Evolutionary conservation across 2,797 vertebrate species (phyloP).

Genomic region (Setipinna tenuifilis): DNA sequence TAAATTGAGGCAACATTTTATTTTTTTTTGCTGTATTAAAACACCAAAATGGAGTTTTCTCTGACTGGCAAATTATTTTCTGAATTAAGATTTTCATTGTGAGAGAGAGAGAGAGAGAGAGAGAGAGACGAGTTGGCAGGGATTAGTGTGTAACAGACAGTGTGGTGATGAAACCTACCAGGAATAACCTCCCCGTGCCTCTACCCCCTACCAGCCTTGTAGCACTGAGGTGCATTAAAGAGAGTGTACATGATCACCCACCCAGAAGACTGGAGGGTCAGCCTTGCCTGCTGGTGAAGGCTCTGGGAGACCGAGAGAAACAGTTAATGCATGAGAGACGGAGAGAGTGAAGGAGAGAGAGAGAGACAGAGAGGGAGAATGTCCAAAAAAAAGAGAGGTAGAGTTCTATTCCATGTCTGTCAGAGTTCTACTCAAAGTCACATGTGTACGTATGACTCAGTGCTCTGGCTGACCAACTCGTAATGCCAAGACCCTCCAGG

Average conservation of each 20-base stretch:
- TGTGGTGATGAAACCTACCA: not conserved
- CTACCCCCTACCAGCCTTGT: not conserved
- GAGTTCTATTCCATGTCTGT: constrained; percentile 19
- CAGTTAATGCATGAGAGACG: not conserved
- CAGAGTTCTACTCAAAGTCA: constrained; percentile 4
- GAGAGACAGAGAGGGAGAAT: no score
- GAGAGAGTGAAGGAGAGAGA: not conserved
- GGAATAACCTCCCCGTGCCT: not conserved
- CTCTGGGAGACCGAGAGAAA: not conserved
- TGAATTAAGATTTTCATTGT: not conserved
- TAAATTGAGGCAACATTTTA: constrained; percentile 18
- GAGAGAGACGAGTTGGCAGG: not conserved
- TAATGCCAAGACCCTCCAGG: not conserved
- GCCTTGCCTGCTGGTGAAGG: not conserved
- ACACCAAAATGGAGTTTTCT: not conserved
- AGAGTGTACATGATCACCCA: constrained; percentile 21
- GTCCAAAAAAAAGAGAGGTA: not conserved
- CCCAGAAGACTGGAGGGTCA: not conserved
- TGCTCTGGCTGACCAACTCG: not conserved
- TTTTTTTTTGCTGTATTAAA: not conserved
- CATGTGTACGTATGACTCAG: not conserved
- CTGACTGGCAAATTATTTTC: not conserved
- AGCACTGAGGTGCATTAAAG: constrained; percentile 11
- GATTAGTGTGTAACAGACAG: not conserved
- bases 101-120: not conserved